Base-by-base conservation (phyloP, 2,888 invertebrate genomes). In the Gortyna flavago region DNA sequence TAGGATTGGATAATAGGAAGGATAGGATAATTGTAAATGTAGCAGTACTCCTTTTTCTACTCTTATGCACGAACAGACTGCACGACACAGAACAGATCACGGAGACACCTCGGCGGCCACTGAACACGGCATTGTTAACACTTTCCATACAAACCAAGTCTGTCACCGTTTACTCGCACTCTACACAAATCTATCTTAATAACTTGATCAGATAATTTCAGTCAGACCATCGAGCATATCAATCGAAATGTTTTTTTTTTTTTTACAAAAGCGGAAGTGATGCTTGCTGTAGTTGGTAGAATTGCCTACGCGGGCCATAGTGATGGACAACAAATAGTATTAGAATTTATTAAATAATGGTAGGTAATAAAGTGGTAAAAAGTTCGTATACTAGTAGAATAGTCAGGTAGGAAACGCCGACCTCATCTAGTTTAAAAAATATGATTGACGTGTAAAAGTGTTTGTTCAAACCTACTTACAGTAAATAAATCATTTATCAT, bases 221-320 rank as follows among this genome's bases (percentile, higher is more conserved):
- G 66, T 73, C 18, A 32, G 62, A 44, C 29, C 7, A 71, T 35
- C 84, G 83, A 83, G 80, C 59, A 82, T 83, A 61, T 57, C 68
- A 65, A n/a, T 8, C 7, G 2, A 65, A 54, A 44, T n/a, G 54
- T 29, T 77, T 72, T 29, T 77, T 72, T 41, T 35, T 57, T 73
- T 70, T 67, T 18, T 18, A 48, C n/a, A 25, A 44, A 75, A 73
- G 29, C 89, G 89, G 91, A 90, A 82, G 83, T 87, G 86, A 86
- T 85, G 88, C 75, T 72, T 38, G 5, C 18, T 64, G 21, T 18
- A 16, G 82, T 84, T 89, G 89, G 87, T 84, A 89, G 77, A 77
- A 84, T 57, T 86, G 87, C 66, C 64, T 62, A 54, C 62, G 74
- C 59, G 35, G 21, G 32, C 35, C 44, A n/a, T 89, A 90, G 90